Conservation (phyloP, 1,140 invertebrate species). For the Megathymus violae region DNA sequence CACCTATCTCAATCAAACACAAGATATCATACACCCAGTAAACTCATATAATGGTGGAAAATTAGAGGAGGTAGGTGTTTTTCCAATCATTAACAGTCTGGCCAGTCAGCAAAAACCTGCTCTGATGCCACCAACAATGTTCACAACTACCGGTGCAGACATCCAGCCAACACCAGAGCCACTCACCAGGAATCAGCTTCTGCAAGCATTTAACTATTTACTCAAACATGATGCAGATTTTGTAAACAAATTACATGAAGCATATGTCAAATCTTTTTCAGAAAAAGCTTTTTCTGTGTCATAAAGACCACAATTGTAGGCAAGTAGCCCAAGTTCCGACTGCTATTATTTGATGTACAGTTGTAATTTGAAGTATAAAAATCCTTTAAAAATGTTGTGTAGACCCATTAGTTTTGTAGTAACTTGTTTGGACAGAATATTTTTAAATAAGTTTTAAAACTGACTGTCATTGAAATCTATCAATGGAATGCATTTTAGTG, state of each 20-base stretch:
- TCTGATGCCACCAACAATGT: constrained; percentile 93
- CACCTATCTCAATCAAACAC: constrained; percentile 77
- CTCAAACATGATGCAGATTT: constrained; percentile 94
- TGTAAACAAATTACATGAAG: constrained; percentile 94
- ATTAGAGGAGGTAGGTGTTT: constrained; percentile 67
- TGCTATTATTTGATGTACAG: constrained; percentile 65
- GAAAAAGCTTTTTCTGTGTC: constrained; percentile 86
- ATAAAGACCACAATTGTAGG: constrained; percentile 61
- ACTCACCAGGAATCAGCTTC: constrained; percentile 92
- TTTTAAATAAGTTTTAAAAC: constrained; percentile 81
- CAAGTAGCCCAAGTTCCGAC: constrained; percentile 48
- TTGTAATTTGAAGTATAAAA: constrained; percentile 75
- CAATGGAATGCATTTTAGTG: constrained; percentile 75
- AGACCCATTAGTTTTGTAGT: constrained; percentile 74
- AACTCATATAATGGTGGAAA: constrained; percentile 77
- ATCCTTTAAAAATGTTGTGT: constrained; percentile 65
- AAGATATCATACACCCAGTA: constrained; percentile 63
- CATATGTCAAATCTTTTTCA: constrained; percentile 93
- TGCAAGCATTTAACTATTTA: constrained; percentile 94
- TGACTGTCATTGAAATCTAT: constrained; percentile 68
- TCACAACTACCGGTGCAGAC: constrained; percentile 80
- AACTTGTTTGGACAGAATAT: constrained; percentile 71
- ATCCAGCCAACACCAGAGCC: constrained; percentile 85
- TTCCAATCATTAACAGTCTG: constrained; percentile 77
- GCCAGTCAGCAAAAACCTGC: constrained; percentile 87